Base-by-base conservation (phyloP, 2,888 invertebrate genomes). In the Agriopis leucophaearia region DNA sequence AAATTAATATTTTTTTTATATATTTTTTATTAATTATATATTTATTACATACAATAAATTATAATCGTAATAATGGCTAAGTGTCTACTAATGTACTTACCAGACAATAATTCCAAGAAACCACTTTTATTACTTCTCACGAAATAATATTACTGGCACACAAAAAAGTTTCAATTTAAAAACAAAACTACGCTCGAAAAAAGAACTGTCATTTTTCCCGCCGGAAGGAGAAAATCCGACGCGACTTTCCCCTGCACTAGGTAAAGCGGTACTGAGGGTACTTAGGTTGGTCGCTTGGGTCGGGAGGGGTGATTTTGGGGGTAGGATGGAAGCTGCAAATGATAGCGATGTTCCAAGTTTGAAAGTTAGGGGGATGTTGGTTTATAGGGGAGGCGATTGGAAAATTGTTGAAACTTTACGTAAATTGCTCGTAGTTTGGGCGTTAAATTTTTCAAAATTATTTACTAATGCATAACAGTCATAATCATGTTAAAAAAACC, bases 281-380 rank as follows among this genome's bases (percentile, higher is more conserved):
- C 42, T 42, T 27, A 72, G 70, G 74, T 62, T 74, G 70, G 44
- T 66, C 47, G 45, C 8, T 16, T 27, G n/a, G 12, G 15, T 40
- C 10, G 35, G 12, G 48, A 47, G 35, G 27, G 50, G 57, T 57
- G 66, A 58, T 65, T 69, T 63, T 64, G 78, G 50, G 56, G 56
- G 44, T 57, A 45, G 52, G 57, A 59, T 58, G 58, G 80, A 79
- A 76, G 81, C 84, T 85, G 84, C 80, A 83, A 87, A 85, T 87
- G 84, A 89, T 83, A 81, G 81, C 76, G 69, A 76, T 80, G 80
- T 83, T 84, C 83, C 69, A 78, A 87, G 83, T 88, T 88, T 83
- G 78, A 82, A 86, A 85, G 78, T 80, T 77, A 61, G 72, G 74
- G 73, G 77, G 61, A 60, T 56, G 72, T 80, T 56, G 8, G 56